phyloP scores from a whole-genome alignment of 2,797 vertebrate species.

The Aselliscus stoliczkanus region DNA sequence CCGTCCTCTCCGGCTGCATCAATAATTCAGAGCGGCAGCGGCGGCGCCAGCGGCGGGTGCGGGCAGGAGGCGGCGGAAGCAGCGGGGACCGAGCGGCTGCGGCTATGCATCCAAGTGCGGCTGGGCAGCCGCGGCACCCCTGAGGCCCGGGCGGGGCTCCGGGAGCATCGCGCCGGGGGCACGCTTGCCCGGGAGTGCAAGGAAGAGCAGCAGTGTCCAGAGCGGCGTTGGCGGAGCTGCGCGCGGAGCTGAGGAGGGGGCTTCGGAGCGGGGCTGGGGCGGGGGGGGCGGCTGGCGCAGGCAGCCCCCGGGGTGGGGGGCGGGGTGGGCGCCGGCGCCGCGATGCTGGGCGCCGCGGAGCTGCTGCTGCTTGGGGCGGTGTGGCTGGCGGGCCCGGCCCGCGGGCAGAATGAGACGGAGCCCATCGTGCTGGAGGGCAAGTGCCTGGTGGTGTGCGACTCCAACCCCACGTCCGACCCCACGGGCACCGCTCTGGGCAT shows the following conservation, averaged over 20 bases:
- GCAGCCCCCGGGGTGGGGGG: slow-evolving; percentile 67
- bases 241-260: slow-evolving; percentile 51
- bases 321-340: slow-evolving; percentile 76
- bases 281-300: slow-evolving; percentile 62
- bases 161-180: slow-evolving; percentile 49
- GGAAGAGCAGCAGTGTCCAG: background rate
- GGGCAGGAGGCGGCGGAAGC: slow-evolving; percentile 47
- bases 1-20: slow-evolving; percentile 69
- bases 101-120: slow-evolving; percentile 68
- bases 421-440: slow-evolving; percentile 97
- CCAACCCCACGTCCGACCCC: slow-evolving; percentile 94
- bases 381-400: slow-evolving; percentile 86
- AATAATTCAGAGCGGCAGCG: slow-evolving; percentile 87
- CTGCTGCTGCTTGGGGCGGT: slow-evolving; percentile 87
- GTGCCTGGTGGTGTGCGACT: slow-evolving; percentile 97
- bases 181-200: slow-evolving; percentile 24
- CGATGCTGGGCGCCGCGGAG: slow-evolving; percentile 84
- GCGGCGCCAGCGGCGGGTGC: slow-evolving; percentile 45
- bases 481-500: slow-evolving; percentile 97
- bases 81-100: slow-evolving; percentile 16
- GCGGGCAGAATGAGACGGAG: slow-evolving; percentile 95
- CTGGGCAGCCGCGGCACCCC: slow-evolving; percentile 58
- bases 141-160: slow-evolving; percentile 78
- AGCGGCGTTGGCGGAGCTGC: slow-evolving; percentile 39
- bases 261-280: slow-evolving; percentile 44